Base-by-base conservation (phyloP, 2,888 invertebrate genomes). In the Cephus pulcher region DNA sequence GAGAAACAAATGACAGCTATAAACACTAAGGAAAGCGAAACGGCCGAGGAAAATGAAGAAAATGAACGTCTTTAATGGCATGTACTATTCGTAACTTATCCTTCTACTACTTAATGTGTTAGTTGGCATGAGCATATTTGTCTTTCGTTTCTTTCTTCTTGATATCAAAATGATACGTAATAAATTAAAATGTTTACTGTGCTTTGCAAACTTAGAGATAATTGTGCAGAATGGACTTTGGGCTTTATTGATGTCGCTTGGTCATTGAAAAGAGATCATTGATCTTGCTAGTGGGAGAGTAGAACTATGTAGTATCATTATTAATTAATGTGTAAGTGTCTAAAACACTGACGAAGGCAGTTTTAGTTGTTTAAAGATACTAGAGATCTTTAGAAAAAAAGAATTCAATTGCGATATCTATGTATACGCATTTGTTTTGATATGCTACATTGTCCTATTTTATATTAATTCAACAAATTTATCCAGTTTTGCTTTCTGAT, bases 61-160 rank as follows among this genome's bases (percentile, higher is more conserved):
- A 89, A 89, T 76, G 87, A 86, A 77, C 87, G 87, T 77, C 86
- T 91, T 12, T 91, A 87, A 85, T 56, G 23, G 56, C 23, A 56
- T 56, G 23, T 56, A 56, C 0, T 40, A 40, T 40, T 15, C 9
- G 6, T 40, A 23, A 40, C 56, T 56, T 56, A 56, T 56, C 56
- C 6, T 56, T 56, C 23, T 56, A 56, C 56, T 56, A 23, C 9
- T 23, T 56, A 9, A 23, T 56, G 23, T 56, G 23, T 23, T 56
- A 23, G 9, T 23, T 56, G 23, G 9, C 9, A 9, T 56, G 9
- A 23, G 23, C 9, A 9, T 23, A 56, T 56, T 56, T 56, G 9
- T 23, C 56, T 56, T 56, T 56, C 56, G 23, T 56, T 56, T 56
- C 23, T 56, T 23, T 23, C 56, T 23, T 23, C 23, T 56, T 23